Evolutionary conservation across 1,140 invertebrate species (phyloP).

Genomic region (Atta cephalotes): DNA sequence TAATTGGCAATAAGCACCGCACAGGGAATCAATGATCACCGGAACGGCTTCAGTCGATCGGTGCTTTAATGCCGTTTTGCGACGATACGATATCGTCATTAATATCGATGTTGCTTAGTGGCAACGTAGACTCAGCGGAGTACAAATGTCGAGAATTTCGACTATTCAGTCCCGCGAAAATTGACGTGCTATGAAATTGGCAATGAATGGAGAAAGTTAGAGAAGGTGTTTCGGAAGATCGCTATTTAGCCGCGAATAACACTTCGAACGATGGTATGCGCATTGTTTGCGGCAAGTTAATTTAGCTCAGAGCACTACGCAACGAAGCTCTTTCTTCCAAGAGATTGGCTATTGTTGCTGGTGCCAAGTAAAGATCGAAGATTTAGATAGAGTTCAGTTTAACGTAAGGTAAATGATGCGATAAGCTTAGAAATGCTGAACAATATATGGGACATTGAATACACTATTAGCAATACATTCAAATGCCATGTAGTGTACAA

Average conservation of each 20-base stretch:
- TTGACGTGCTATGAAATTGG: constrained; percentile 11
- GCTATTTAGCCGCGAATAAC: background rate
- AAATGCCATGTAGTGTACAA: background rate
- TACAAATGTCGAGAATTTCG: constrained; percentile 7
- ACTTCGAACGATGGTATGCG: background rate
- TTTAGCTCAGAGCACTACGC: background rate
- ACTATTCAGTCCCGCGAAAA: background rate
- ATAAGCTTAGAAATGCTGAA: background rate
- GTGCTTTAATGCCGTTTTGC: constrained; percentile 62
- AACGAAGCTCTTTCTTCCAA: constrained; percentile 1
- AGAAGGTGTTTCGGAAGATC: background rate
- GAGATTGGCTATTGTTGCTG: background rate
- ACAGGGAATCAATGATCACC: constrained; percentile 63
- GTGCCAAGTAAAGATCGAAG: background rate
- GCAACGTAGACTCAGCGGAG: background rate
- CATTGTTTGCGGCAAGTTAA: constrained; percentile 12
- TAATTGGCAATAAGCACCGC: constrained; percentile 69
- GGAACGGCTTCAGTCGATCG: background rate
- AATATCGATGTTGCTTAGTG: constrained; percentile 48
- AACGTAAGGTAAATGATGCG: background rate
- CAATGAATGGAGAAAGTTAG: background rate
- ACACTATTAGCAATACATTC: background rate
- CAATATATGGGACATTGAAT: background rate
- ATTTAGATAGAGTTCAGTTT: background rate
- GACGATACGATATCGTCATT: constrained; percentile 59